Conservation (phyloP, 2,888 invertebrate species). For the Cordilura impudica region DNA sequence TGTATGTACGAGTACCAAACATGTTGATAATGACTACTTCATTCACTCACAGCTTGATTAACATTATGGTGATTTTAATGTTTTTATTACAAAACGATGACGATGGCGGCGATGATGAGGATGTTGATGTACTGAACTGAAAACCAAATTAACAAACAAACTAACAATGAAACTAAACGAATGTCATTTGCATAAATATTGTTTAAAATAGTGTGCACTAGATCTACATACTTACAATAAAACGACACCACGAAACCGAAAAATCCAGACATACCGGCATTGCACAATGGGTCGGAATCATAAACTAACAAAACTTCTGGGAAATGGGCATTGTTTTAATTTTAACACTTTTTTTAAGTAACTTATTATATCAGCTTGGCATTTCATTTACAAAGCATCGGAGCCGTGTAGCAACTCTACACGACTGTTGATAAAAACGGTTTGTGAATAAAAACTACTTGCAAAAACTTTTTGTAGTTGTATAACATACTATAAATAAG, state of each 20-base stretch:
- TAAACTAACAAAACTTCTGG: no score
- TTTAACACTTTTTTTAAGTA: no score
- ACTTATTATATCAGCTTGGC: no score
- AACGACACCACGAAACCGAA: neutral
- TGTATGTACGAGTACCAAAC: constrained; percentile 25
- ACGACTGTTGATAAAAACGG: no score
- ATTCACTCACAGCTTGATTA: constrained; percentile 44
- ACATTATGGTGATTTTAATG: constrained; percentile 57
- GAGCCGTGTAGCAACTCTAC: no score
- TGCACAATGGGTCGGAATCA: neutral
- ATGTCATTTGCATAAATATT: constrained; percentile 60
- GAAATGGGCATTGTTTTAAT: no score
- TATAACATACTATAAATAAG: no score
- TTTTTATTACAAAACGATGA: constrained; percentile 52
- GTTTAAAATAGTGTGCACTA: constrained; percentile 38
- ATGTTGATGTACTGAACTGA: constrained; percentile 45
- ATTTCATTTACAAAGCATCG: no score
- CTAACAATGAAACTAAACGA: constrained; percentile 53
- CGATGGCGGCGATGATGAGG: constrained; percentile 40
- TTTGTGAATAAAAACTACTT: no score
- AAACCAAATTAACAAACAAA: constrained; percentile 51
- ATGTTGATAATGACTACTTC: constrained; percentile 55
- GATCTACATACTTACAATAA: neutral
- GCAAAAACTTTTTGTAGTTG: no score
- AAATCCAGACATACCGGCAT: neutral